Evolutionary conservation across 2,797 vertebrate genomes (phyloP).

Genomic region (Gymnodraco acuticeps): DNA sequence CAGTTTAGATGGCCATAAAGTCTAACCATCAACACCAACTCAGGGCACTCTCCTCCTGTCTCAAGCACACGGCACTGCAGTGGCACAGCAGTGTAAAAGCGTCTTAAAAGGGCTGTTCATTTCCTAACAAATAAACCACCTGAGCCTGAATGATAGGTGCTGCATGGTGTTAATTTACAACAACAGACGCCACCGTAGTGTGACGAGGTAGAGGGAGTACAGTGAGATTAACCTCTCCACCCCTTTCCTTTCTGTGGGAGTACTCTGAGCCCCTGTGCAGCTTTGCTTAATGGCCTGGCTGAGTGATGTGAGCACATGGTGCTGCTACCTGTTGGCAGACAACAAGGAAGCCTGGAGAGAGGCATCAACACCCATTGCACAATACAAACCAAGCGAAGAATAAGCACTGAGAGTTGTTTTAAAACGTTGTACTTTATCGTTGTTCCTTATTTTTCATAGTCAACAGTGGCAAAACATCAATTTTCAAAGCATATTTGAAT

Average conservation of each 20-base stretch:
- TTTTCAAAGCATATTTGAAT: constrained; percentile 16
- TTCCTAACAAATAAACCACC: constrained; percentile 77
- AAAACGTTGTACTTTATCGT: neutral
- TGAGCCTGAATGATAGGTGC: constrained; percentile 76
- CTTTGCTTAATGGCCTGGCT: constrained; percentile 52
- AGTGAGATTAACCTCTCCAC: constrained; percentile 51
- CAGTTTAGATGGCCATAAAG: constrained; percentile 54
- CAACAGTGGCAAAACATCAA: neutral
- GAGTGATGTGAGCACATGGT: constrained; percentile 64
- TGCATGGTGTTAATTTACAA: constrained; percentile 72
- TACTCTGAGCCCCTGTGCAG: constrained; percentile 32
- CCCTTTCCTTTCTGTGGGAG: constrained; percentile 36
- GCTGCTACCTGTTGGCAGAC: constrained; percentile 72
- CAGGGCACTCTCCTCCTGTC: constrained; percentile 49
- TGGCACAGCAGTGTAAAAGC: constrained; percentile 52
- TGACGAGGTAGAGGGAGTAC: constrained; percentile 52
- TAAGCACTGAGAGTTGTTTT: neutral
- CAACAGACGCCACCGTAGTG: constrained; percentile 63
- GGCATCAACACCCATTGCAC: neutral
- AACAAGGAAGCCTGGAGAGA: constrained; percentile 35
- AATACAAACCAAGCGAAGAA: neutral
- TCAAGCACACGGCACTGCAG: constrained; percentile 59
- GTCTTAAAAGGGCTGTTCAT: constrained; percentile 56
- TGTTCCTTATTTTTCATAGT: constrained; percentile 4
- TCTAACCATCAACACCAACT: constrained; percentile 59